Conservation (phyloP, 35 echinoderm and acorn worm genomes). For the Eucidaris tribuloides region DNA sequence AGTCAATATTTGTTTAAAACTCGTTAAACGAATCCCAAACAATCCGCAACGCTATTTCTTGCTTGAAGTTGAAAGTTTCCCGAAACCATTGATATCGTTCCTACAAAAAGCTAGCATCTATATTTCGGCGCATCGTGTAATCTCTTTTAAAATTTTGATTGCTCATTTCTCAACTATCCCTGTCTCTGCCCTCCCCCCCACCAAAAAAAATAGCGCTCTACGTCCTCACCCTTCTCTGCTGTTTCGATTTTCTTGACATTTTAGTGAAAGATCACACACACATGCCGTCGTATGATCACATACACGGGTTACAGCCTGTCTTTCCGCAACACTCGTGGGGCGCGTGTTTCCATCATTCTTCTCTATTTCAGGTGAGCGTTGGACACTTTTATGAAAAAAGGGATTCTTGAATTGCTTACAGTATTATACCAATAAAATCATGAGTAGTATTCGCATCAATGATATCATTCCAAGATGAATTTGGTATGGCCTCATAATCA, state of each 20-base stretch:
- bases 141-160: background rate
- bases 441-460: background rate
- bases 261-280: background rate
- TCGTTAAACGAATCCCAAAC: no score
- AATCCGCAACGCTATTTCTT: no score
- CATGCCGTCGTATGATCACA: background rate
- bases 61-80: no score
- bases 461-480: no score
- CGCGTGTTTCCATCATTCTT: slow-evolving; percentile 45
- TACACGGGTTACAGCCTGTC: slow-evolving; percentile 45
- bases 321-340: slow-evolving; percentile 37
- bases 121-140: background rate
- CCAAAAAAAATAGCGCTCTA: background rate
- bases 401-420: background rate
- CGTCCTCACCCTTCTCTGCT: background rate
- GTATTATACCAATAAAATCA: background rate
- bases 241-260: background rate
- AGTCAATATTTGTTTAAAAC: no score
- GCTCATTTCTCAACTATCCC: background rate
- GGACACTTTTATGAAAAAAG: background rate
- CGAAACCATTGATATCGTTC: background rate
- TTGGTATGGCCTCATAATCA: no score
- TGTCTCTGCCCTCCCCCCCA: no score
- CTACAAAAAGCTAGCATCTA: background rate
- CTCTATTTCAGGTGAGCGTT: slow-evolving; percentile 54